A percentile compares a stretch with the other conserved stretches of the same genome.
Conservation (phyloP, 1,140 invertebrate species). For the Pachyrhynchus sulphureomaculatus region DNA sequence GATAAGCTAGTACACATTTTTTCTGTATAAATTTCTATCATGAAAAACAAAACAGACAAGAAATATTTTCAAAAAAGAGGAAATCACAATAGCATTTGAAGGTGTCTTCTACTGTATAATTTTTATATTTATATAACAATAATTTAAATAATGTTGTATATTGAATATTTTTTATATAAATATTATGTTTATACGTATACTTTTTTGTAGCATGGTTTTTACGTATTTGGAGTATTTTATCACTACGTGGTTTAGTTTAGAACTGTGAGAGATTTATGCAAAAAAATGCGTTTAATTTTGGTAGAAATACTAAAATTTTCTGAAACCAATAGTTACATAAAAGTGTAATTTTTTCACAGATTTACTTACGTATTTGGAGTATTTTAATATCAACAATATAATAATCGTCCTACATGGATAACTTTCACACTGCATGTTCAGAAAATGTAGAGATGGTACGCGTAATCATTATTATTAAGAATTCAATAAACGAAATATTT, state of each 20-base stretch:
- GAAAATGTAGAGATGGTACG: not conserved
- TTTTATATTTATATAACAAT: too few relatives aligned
- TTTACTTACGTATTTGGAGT: conserved; percentile 36
- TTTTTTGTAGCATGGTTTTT: conserved; percentile 47
- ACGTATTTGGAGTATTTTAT: conserved; percentile 48
- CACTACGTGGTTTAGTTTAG: conserved; percentile 40
- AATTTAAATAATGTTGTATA: not conserved
- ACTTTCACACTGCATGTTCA: conserved; percentile 15
- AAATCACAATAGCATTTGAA: too few relatives aligned
- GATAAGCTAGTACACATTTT: too few relatives aligned
- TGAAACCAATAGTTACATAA: conserved; percentile 11
- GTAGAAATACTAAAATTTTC: conserved; percentile 28
- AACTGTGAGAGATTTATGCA: conserved; percentile 31
- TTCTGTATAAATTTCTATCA: too few relatives aligned
- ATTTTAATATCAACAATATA: conserved; percentile 27
- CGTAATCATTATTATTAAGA: not conserved
- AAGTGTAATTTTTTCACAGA: conserved; percentile 24
- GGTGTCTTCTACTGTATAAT: too few relatives aligned
- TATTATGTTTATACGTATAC: conserved; percentile 46
- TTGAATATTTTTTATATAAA: not conserved
- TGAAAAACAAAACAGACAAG: too few relatives aligned
- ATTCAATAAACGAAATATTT: too few relatives aligned
- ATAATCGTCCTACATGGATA: conserved; percentile 46
- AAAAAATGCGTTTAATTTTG: conserved; percentile 44
- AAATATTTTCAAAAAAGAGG: too few relatives aligned